phyloP scores from a whole-genome alignment of 2,113 vertebrate species.

The Sorex araneus region DNA sequence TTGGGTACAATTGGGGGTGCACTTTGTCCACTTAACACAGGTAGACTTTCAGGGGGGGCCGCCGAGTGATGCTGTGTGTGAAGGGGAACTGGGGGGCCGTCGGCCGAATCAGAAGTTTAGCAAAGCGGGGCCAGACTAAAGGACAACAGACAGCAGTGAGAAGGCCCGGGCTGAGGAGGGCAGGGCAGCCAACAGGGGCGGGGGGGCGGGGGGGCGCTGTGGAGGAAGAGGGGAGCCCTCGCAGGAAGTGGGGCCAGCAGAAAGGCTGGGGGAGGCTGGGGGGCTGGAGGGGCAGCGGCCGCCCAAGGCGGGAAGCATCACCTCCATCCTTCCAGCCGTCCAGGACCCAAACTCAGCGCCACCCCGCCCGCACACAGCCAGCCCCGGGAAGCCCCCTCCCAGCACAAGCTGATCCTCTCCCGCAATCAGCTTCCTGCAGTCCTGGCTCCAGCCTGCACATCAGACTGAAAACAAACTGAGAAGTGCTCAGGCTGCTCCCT shows the following conservation, averaged over 20 bases:
- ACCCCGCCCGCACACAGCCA: not conserved
- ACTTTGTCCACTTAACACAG: no score
- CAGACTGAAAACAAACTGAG: slow-evolving; percentile 55
- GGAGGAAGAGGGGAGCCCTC: not conserved
- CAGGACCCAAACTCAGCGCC: not conserved
- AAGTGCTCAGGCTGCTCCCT: slow-evolving; percentile 20
- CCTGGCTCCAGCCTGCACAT: slow-evolving; percentile 44
- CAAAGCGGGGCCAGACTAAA: not conserved
- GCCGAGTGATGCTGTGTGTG: no score
- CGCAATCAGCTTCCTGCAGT: slow-evolving; percentile 26
- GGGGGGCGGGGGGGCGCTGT: not conserved
- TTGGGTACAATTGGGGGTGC: no score
- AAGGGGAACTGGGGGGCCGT: no score
- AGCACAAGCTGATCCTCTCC: not conserved
- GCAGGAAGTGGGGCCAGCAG: not conserved
- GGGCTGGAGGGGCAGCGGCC: not conserved
- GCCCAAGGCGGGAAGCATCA: not conserved
- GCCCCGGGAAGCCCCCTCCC: not conserved
- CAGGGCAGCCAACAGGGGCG: not conserved
- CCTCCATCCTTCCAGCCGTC: not conserved
- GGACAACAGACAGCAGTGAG: not conserved
- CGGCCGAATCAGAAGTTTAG: not conserved
- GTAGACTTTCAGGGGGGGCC: no score
- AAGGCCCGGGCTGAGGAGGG: not conserved
- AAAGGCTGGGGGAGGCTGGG: not conserved